Percentiles rank a stretch among this genome's conserved stretches.
Evolutionary conservation across 2,888 invertebrate species (phyloP).

Genomic region (Drosophila melanosoma): DNA sequence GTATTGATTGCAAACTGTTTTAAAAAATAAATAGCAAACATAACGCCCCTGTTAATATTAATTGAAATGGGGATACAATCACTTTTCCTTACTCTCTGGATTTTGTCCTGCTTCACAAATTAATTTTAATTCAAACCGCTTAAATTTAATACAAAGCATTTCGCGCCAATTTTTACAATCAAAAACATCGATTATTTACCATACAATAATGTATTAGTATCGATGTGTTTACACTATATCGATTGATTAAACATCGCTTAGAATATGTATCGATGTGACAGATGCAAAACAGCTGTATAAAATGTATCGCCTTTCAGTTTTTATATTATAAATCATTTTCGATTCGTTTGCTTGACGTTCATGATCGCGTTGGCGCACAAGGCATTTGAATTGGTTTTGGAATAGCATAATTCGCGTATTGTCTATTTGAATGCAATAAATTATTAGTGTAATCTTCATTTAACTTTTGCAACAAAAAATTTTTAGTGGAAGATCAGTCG

Average conservation of each 20-base stretch:
- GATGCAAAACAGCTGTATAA: constrained; percentile 49
- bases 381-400: constrained; percentile 72
- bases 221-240: neutral
- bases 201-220: too few relatives aligned
- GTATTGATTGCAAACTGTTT: neutral
- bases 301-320: constrained; percentile 43
- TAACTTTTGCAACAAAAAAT: constrained; percentile 62
- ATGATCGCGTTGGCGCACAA: constrained; percentile 66
- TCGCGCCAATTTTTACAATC: neutral
- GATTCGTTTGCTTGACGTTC: constrained; percentile 74
- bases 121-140: neutral
- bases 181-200: neutral
- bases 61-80: neutral
- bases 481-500: constrained; percentile 66
- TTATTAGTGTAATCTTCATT: constrained; percentile 57
- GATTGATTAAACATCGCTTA: neutral
- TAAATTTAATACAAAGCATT: neutral
- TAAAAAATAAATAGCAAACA: neutral
- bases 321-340: constrained; percentile 73
- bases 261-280: constrained; percentile 10
- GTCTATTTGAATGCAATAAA: constrained; percentile 68
- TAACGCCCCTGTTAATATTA: neutral
- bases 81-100: neutral
- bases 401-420: constrained; percentile 74
- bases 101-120: neutral